Evolutionary conservation across 2,888 invertebrate species (phyloP).

Genomic region (Caenorhabditis imperialis): DNA sequence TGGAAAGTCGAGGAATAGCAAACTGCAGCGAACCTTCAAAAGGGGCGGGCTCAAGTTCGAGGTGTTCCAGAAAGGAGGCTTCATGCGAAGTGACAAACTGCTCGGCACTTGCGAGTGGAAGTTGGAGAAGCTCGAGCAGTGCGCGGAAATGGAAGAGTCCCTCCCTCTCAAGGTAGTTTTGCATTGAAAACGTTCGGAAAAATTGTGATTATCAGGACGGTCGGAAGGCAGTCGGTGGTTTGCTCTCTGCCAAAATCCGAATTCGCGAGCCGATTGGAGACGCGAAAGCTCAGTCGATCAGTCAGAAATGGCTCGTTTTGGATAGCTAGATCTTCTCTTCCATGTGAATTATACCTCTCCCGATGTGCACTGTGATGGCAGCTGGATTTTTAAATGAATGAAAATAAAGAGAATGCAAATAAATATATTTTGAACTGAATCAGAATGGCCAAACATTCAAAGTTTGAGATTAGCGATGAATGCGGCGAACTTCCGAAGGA

Average conservation of each 20-base stretch:
- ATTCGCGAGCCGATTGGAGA: conserved; percentile 71
- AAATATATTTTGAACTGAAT: not conserved
- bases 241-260: conserved; percentile 59
- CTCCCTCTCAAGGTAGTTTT: conserved; percentile 70
- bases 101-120: conserved; percentile 89
- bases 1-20: conserved; percentile 60
- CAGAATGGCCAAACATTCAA: not conserved
- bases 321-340: conserved; percentile 40
- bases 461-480: conserved; percentile 2
- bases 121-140: conserved; percentile 89
- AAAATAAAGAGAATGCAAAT: conserved; percentile 1
- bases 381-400: no score
- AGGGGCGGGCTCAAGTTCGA: conserved; percentile 91
- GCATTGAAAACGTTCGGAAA: not conserved
- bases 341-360: no score
- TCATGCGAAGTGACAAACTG: conserved; percentile 89
- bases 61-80: conserved; percentile 87
- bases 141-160: conserved; percentile 88
- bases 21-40: conserved; percentile 90
- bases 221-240: conserved; percentile 66
- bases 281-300: conserved; percentile 45
- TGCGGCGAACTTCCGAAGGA: conserved; percentile 58
- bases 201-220: conserved; percentile 49
- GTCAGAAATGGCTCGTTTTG: conserved; percentile 63
- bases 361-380: no score